These are phyloP conservation scores for Teleiodes luculella DNA, from an alignment of 2,888 invertebrate genomes.

Conservation along the genomic window DNA sequence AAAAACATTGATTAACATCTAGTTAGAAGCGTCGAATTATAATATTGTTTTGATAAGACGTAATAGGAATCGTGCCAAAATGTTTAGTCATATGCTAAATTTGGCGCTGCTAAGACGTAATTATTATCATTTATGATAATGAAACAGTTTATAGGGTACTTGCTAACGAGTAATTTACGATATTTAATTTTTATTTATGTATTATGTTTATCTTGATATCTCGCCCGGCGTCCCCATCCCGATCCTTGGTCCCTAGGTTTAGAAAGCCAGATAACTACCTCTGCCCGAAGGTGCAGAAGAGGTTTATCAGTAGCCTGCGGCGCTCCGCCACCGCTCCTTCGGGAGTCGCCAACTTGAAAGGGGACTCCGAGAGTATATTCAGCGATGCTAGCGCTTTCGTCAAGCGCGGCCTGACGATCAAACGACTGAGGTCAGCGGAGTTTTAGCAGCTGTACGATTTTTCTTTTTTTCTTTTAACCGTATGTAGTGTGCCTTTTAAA, in stretches of 20 bases:
- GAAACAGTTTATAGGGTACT: neutral
- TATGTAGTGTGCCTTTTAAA: slow-evolving; percentile 71
- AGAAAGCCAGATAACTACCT: slow-evolving; percentile 76
- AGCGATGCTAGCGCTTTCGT: slow-evolving; percentile 73
- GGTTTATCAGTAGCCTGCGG: slow-evolving; percentile 50
- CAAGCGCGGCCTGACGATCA: slow-evolving; percentile 73
- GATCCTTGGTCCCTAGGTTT: slow-evolving; percentile 66
- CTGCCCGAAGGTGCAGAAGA: slow-evolving; percentile 57
- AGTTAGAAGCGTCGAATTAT: neutral
- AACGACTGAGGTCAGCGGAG: slow-evolving; percentile 77
- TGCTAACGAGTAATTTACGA: slow-evolving; percentile 13
- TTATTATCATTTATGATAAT: neutral
- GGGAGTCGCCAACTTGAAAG: slow-evolving; percentile 59
- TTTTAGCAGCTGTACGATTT: slow-evolving; percentile 69
- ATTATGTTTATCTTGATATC: slow-evolving; percentile 47
- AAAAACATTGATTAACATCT: neutral
- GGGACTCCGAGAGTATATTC: slow-evolving; percentile 64
- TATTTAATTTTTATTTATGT: slow-evolving; percentile 40
- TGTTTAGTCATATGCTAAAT: neutral
- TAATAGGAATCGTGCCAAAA: neutral
- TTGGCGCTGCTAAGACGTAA: neutral
- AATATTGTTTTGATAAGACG: neutral
- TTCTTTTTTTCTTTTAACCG: slow-evolving; percentile 47
- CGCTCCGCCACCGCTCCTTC: slow-evolving; percentile 68
- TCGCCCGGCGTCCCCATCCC: slow-evolving; percentile 47